Base-by-base conservation (phyloP, 2,888 invertebrate species). In the Polymixis lichenea region DNA sequence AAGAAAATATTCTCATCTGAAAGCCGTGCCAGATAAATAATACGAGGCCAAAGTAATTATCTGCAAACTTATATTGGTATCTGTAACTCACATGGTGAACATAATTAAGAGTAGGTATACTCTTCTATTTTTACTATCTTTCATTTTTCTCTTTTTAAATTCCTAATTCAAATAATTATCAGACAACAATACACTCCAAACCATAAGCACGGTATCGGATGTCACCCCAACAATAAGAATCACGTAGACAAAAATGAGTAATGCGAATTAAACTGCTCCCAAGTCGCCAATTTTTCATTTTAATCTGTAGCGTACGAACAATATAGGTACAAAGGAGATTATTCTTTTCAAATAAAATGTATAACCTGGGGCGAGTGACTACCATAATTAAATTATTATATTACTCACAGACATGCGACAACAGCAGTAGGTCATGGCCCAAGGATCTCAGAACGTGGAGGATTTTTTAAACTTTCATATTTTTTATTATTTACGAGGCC, bases 261-360 rank as follows among this genome's bases (percentile, higher is more conserved):
- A 87, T 78, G 77, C 74, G 78, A 77, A 77, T 84, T 72, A 86
- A 80, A 86, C 72, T 73, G 79, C 65, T 78, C 82, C 77, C 79
- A 74, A 82, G 87, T 84, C 66, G 78, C 46, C 62, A 65, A 65
- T 83, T 77, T 84, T 88, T 86, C 79, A 88, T 84, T 86, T 80
- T 78, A 86, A 86, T 77, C 79, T 66, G 68, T 69, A 78, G 55
- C 84, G 74, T 69, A 83, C 83, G 79, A 79, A 87, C 75, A 87
- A 81, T 84, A 79, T 74, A n/a, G n/a, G n/a, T n/a, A 84, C 81
- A 86, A 75, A 80, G 77, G 64, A 87, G 75, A 86, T 78, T 76
- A 81, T 87, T 81, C 76, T 81, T 80, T 65, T 82, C n/a, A 66
- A 86, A 86, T 84, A 84, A 78, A 87, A 77, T 86, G 58, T 77